Evolutionary conservation across 2,113 vertebrate genomes (phyloP).

Genomic region (Electrona antarctica): DNA sequence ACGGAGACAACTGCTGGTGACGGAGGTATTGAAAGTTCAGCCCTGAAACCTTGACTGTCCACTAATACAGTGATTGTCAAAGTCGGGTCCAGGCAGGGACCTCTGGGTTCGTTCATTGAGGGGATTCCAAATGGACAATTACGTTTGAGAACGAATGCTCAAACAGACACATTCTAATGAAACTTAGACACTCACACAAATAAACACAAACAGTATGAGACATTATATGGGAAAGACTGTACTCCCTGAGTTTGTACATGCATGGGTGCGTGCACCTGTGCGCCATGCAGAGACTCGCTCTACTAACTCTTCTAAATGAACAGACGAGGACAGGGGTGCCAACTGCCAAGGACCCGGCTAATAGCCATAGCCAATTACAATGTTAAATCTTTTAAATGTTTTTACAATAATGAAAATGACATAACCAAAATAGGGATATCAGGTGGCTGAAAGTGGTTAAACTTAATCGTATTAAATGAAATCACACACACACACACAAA

Average conservation of each 20-base stretch:
- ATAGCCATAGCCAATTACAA: too few relatives aligned
- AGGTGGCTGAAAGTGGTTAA: too few relatives aligned
- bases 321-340: too few relatives aligned
- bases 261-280: slow-evolving; percentile 16
- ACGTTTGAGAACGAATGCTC: too few relatives aligned
- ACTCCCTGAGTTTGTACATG: slow-evolving; percentile 32
- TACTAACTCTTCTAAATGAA: not conserved
- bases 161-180: slow-evolving; percentile 67
- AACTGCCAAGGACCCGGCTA: not conserved
- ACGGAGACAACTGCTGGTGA: slow-evolving; percentile 15
- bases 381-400: too few relatives aligned
- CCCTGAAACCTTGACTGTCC: slow-evolving; percentile 45
- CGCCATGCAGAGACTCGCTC: not conserved
- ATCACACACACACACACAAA: too few relatives aligned
- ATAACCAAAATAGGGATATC: too few relatives aligned
- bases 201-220: slow-evolving; percentile 30
- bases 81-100: too few relatives aligned
- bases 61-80: slow-evolving; percentile 34
- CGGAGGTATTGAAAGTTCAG: slow-evolving; percentile 63
- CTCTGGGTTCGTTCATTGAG: too few relatives aligned
- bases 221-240: slow-evolving; percentile 25
- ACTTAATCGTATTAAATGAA: too few relatives aligned
- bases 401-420: too few relatives aligned
- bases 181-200: slow-evolving; percentile 2
- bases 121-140: too few relatives aligned